Evolutionary conservation across 2,113 vertebrate genomes (phyloP).

Genomic region (Platanista minor): DNA sequence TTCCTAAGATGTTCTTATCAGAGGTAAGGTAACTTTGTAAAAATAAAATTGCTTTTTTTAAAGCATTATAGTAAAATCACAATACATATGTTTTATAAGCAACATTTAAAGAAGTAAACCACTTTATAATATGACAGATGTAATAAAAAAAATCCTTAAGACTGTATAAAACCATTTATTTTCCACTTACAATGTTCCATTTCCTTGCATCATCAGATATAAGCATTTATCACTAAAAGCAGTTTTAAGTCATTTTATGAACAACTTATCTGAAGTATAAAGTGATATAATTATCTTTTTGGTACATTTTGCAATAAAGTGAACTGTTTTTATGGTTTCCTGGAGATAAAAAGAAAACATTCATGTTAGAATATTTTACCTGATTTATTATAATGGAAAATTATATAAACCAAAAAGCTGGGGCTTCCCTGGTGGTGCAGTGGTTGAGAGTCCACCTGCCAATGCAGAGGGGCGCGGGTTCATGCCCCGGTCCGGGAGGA

Average conservation of each 20-base stretch:
- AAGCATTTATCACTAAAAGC: slow-evolving; percentile 52
- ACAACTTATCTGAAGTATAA: slow-evolving; percentile 43
- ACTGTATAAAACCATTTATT: slow-evolving; percentile 42
- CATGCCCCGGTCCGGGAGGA: too few relatives aligned
- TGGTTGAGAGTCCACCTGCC: too few relatives aligned
- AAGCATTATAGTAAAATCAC: slow-evolving; percentile 31
- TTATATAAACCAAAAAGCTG: slow-evolving; percentile 24
- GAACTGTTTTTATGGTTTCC: slow-evolving; percentile 23
- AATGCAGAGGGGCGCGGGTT: too few relatives aligned
- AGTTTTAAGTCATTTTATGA: slow-evolving; percentile 40
- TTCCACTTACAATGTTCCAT: slow-evolving; percentile 37
- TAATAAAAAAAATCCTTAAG: slow-evolving; percentile 33
- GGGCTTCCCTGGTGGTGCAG: too few relatives aligned
- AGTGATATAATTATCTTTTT: slow-evolving; percentile 50
- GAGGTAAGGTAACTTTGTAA: slow-evolving; percentile 31
- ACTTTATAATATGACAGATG: slow-evolving; percentile 25
- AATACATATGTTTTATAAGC: slow-evolving; percentile 35
- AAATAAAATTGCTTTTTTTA: slow-evolving; percentile 51
- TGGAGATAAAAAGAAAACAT: slow-evolving; percentile 49
- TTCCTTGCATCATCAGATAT: slow-evolving; percentile 55
- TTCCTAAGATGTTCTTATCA: slow-evolving; percentile 38
- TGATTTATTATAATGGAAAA: slow-evolving; percentile 40
- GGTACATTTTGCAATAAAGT: slow-evolving; percentile 47
- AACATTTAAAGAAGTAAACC: slow-evolving; percentile 56
- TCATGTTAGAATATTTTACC: slow-evolving; percentile 37